phyloP scores from a whole-genome alignment of 2,888 invertebrate species.

The Acanthoscelides obtectus region DNA sequence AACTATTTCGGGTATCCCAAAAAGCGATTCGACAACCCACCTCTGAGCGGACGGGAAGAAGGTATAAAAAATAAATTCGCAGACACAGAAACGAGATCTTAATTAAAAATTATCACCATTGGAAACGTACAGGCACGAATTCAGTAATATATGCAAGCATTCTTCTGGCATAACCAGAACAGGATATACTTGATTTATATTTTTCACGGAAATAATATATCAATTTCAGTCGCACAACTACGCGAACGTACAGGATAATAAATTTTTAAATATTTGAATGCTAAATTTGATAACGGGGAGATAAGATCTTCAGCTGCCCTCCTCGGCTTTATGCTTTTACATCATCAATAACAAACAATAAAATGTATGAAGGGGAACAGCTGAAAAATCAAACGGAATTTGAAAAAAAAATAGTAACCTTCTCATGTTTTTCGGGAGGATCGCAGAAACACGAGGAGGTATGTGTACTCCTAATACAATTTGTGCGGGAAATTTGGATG shows the following conservation, averaged over 20 bases:
- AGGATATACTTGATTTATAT: not conserved
- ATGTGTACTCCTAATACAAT: too few relatives aligned
- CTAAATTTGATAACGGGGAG: too few relatives aligned
- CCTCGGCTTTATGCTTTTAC: too few relatives aligned
- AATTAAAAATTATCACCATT: not conserved
- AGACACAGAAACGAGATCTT: not conserved
- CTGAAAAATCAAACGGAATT: too few relatives aligned
- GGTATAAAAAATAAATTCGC: not conserved
- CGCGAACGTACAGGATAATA: not conserved
- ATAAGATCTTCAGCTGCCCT: too few relatives aligned
- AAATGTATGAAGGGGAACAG: too few relatives aligned
- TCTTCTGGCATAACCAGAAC: not conserved
- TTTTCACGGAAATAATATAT: not conserved
- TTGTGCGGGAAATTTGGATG: too few relatives aligned
- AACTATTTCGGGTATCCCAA: not conserved
- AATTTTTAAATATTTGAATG: not conserved
- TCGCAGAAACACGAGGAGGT: too few relatives aligned
- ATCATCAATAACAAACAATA: too few relatives aligned
- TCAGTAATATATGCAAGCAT: not conserved
- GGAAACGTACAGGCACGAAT: not conserved
- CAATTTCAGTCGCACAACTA: not conserved
- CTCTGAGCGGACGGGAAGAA: not conserved
- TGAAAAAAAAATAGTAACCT: too few relatives aligned
- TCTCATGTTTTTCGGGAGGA: too few relatives aligned
- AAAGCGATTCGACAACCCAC: not conserved